Conservation (phyloP, 2,888 invertebrate species). For the Caenorhabditis sp. region DNA sequence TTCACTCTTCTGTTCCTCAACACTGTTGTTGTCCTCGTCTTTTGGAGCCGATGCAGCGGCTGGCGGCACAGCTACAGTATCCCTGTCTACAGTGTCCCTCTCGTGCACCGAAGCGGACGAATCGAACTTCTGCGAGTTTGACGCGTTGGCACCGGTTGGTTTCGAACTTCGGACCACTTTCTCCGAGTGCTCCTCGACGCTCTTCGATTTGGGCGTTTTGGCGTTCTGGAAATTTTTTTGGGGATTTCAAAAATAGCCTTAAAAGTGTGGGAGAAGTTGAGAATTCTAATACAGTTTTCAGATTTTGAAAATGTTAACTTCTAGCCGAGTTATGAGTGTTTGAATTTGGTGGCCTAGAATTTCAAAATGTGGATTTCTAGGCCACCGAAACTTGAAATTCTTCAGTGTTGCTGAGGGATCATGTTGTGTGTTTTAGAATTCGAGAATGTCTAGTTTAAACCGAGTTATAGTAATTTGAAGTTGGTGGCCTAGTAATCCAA, state of each 20-base stretch:
- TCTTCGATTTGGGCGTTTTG: conserved; percentile 11
- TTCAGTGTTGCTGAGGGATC: too few relatives aligned
- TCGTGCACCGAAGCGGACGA: conserved; percentile 5
- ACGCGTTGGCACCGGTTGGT: not conserved
- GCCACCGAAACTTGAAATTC: not conserved
- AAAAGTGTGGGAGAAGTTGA: not conserved
- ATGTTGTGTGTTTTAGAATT: too few relatives aligned
- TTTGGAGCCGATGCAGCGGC: not conserved
- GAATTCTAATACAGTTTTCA: not conserved
- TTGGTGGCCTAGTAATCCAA: too few relatives aligned
- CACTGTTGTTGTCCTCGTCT: not conserved
- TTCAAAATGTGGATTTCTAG: not conserved
- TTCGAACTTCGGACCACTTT: not conserved
- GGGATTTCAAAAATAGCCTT: not conserved
- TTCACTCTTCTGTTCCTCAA: not conserved
- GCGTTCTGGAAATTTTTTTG: conserved; percentile 4
- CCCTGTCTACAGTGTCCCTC: not conserved
- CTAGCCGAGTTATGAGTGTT: not conserved
- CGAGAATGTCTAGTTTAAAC: not conserved
- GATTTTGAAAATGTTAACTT: not conserved
- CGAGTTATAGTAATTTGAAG: too few relatives aligned
- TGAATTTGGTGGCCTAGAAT: not conserved
- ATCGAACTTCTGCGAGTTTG: conserved; percentile 1
- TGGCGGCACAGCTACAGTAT: not conserved
- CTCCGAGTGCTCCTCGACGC: conserved; percentile 5